Evolutionary conservation across 2,797 vertebrate genomes (phyloP), one percentile per base, ranked within the genome.

Genomic region (Neosilurus mollespiculum): DNA sequence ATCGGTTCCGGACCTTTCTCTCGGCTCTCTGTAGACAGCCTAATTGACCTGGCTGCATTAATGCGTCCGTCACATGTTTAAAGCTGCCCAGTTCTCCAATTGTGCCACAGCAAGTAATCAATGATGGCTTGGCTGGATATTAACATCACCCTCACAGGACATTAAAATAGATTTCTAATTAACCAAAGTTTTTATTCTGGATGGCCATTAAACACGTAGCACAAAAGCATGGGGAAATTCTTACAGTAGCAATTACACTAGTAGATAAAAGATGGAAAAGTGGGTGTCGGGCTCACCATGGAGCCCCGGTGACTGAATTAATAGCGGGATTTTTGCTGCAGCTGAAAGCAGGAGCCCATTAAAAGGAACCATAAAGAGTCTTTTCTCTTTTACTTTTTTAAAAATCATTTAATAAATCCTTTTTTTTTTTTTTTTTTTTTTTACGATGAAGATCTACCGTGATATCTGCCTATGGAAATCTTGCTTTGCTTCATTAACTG

Each of bases 91-190:
- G 9, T 30, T 82, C 37, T 59, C 78, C 82, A 84, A 84, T 85
- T 80, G 80, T 64, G 34, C 81, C 80, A 73, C 54, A 64, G 73
- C 86, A 81, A 78, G 78, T 84, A 90, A 92, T 93, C 89, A 73
- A 91, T 93, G 77, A 7, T 72, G 62, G 70, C 78, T 72, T 18
- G 61, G 81, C 87, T 86, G 87, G 89, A 91, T 88, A 92, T 91
- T 85, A 91, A 90, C 88, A 86, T 88, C 83, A 1, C 56, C 66
- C 11, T 80, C 69, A 56, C 69, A 85, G 78, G 73, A 79, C 85
- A 88, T 87, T 85, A 86, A 83, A 85, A 84, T 78, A 56, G 81
- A 76, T 83, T 87, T 70, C 81, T 89, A 88, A 87, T 88, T 81
- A 83, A 85, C 79, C 37, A 12, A 81, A 61, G 83, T 81, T 85